Conservation (phyloP, 2,888 invertebrate species). For the Cantharis flavilabris region DNA sequence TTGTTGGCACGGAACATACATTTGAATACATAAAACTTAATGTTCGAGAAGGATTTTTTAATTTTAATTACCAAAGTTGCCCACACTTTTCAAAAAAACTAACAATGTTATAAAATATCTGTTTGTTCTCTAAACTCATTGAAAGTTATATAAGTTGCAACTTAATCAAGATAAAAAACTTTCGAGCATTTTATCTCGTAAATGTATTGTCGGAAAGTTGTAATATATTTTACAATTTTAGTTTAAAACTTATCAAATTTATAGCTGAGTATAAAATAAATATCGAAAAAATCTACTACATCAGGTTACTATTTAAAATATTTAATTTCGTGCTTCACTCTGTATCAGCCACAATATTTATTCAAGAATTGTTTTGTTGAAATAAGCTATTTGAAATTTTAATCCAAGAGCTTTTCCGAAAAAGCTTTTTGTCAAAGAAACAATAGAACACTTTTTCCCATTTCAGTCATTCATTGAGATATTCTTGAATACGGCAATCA, state of each 20-base stretch:
- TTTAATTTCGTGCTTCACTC: not conserved
- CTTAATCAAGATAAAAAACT: not conserved
- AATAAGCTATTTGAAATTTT: not conserved
- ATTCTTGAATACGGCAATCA: not conserved
- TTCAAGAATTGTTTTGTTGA: not conserved
- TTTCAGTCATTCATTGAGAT: not conserved
- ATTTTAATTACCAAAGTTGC: not conserved
- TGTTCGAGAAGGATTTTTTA: not conserved
- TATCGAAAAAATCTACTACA: not conserved
- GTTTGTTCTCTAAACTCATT: not conserved
- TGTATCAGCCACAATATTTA: not conserved
- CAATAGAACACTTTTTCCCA: not conserved
- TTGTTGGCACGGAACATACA: not conserved
- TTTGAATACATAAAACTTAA: not conserved
- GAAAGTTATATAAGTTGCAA: not conserved
- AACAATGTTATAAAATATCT: conserved; percentile 31
- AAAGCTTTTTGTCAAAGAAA: not conserved
- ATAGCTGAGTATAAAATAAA: not conserved
- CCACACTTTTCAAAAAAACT: conserved; percentile 43
- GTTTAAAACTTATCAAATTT: not conserved
- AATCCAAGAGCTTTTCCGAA: not conserved
- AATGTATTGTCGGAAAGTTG: not conserved
- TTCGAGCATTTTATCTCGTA: not conserved
- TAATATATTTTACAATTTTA: not conserved
- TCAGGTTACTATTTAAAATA: not conserved